Evolutionary conservation across 2,113 vertebrate species (phyloP).

Genomic region (Nettapus auritus): DNA sequence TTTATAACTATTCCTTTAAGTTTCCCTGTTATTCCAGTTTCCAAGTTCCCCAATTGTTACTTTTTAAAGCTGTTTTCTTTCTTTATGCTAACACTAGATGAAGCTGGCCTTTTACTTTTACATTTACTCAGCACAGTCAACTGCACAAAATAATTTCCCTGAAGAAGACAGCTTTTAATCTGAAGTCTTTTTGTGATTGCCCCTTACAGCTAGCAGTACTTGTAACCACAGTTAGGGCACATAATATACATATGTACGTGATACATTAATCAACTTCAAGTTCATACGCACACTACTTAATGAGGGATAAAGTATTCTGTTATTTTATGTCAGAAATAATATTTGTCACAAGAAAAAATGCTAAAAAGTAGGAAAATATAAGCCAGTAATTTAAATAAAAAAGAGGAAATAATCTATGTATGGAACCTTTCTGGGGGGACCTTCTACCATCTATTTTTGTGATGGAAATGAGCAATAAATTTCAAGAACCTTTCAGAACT

Average conservation of each 20-base stretch:
- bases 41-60: not conserved
- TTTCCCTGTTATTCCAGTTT: not conserved
- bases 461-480: not conserved
- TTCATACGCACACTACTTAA: not conserved
- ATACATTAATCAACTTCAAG: not conserved
- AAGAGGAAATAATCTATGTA: not conserved
- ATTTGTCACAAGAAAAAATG: not conserved
- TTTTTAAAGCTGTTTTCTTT: not conserved
- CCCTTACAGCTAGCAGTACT: not conserved
- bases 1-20: not conserved
- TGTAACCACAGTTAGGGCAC: not conserved
- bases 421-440: not conserved
- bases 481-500: not conserved
- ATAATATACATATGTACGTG: rapidly evolving
- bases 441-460: not conserved
- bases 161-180: not conserved
- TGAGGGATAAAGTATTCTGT: not conserved
- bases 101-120: no score
- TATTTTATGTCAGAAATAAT: not conserved
- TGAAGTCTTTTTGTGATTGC: not conserved
- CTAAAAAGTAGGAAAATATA: not conserved
- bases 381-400: not conserved
- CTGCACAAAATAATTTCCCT: not conserved
- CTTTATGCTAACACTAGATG: not conserved
- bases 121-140: not conserved